phyloP scores from a whole-genome alignment of 2,113 vertebrate species.

The Centropus bengalensis region DNA sequence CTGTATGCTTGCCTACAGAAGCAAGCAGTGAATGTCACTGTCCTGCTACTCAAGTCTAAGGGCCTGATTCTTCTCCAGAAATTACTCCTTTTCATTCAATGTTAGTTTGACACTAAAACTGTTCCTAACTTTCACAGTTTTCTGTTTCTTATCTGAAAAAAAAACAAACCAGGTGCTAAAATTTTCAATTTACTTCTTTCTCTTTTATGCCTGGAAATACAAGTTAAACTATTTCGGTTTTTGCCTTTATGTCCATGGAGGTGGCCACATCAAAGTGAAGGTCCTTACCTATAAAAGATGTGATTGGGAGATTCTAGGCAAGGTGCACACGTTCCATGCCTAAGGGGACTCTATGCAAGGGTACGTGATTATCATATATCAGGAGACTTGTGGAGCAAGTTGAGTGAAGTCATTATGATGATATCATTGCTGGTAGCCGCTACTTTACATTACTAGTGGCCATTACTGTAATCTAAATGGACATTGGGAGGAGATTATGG shows the following conservation, averaged over 20 bases:
- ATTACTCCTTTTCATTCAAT: background rate
- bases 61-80: background rate
- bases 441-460: constrained; percentile 61
- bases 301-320: background rate
- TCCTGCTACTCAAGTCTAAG: background rate
- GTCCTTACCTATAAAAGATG: background rate
- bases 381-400: background rate
- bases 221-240: background rate
- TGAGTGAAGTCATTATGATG: constrained; percentile 65
- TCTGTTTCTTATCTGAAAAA: background rate
- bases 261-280: background rate
- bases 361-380: background rate
- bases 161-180: background rate
- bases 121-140: background rate
- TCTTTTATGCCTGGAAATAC: background rate
- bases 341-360: background rate
- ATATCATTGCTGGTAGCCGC: constrained; percentile 61
- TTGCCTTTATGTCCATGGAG: background rate
- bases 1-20: background rate
- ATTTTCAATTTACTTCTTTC: background rate
- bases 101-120: background rate
- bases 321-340: background rate
- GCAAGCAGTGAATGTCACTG: background rate
- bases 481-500: constrained; percentile 71
- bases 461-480: constrained; percentile 72